Base-by-base conservation (phyloP, 1,140 invertebrate genomes). In the Macrotrachela quadricornifera region DNA sequence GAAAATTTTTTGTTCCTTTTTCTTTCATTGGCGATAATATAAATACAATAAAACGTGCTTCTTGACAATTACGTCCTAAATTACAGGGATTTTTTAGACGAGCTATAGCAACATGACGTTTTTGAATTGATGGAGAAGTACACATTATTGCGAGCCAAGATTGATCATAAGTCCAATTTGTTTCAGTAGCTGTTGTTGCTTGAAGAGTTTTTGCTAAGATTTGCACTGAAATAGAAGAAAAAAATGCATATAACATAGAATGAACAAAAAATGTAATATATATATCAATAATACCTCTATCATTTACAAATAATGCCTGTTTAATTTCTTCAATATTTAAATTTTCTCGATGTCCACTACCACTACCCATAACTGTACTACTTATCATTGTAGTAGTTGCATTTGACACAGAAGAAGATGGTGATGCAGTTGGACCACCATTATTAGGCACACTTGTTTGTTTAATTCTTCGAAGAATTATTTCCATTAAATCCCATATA, bases 1-100 rank as follows among this genome's bases (percentile, higher is more conserved):
- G 59, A 9, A 77, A 76, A 59, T 74, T 78, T 60, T 79, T 79
- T 38, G 77, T 79, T 15, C 76, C 76, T 74, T 79, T 79, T 68
- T 77, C 76, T 68, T 79, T 76, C 50, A 71, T 76, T 6, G 77
- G 77, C 30, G 76, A 76, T 0, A 79, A 64, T 14, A 79, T 74
- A 10, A 79, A 67, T 43, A 79, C 74, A 54, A 79, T 76, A 60
- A 79, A 75, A 46, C 71, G 67, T 8, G 78, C 73, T 63, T 79
- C 78, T 57, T 79, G 76, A 63, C 74, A 73, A 9, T 75, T 77
- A 50, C 72, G 60, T 6, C 77, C 77, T 62, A 79, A 70, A 62
- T 79, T 79, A 12, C 74, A 75, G 18, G 77, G 74, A 59, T 74
- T 70, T 55, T 71, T 72, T 15, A 79, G 66, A 18, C 75, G 61